phyloP scores from a whole-genome alignment of 1,140 invertebrate species.

The Eupristina koningsbergeri region DNA sequence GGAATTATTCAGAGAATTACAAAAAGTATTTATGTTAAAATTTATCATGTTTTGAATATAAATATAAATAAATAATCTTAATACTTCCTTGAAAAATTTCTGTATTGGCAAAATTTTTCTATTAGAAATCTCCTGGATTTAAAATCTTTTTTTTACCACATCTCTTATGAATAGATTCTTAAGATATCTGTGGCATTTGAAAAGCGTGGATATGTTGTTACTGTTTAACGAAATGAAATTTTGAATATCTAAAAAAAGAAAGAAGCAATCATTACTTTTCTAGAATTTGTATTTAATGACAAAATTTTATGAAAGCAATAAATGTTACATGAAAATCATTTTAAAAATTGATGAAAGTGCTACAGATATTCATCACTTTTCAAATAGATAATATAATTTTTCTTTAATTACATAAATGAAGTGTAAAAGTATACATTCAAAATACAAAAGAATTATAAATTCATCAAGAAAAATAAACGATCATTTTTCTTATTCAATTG shows the following conservation, averaged over 20 bases:
- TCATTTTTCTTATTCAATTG: neutral
- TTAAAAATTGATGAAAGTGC: slow-evolving; percentile 1
- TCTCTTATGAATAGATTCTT: no score
- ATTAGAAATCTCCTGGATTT: neutral
- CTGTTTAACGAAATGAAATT: neutral
- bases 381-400: neutral
- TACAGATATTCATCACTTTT: neutral
- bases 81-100: slow-evolving; percentile 18
- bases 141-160: neutral
- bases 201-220: neutral
- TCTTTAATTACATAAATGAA: no score
- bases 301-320: slow-evolving; percentile 4
- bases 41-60: slow-evolving; percentile 25
- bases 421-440: neutral
- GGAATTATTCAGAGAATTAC: slow-evolving; percentile 30
- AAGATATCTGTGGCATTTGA: neutral
- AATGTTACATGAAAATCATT: slow-evolving; percentile 2
- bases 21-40: slow-evolving; percentile 27
- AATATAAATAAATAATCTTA: neutral
- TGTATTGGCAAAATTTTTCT: neutral
- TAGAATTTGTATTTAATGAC: neutral
- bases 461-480: neutral
- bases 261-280: neutral
- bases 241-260: neutral
- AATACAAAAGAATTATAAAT: neutral